A percentile compares a stretch with the other conserved stretches of the same genome.
These are phyloP conservation scores for Drosophila stalkeri DNA, from an alignment of 2,888 invertebrate species.

Conservation along the genomic window DNA sequence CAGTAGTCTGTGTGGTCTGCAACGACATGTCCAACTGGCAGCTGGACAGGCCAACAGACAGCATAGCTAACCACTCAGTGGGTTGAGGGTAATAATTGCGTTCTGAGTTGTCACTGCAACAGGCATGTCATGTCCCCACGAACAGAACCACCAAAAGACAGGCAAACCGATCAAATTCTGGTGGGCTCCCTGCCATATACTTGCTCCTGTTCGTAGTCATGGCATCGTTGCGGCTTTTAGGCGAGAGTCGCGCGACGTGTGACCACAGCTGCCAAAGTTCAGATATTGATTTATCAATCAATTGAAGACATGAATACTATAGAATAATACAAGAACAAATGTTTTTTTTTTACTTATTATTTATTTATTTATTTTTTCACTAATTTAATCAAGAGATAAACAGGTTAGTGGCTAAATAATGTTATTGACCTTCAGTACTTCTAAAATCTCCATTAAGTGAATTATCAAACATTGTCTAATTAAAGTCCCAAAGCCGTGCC, in stretches of 20 bases:
- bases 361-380: constrained; percentile 45
- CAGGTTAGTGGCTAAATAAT: neutral
- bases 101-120: constrained; percentile 62
- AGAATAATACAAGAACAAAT: constrained; percentile 45
- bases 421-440: neutral
- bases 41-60: constrained; percentile 42
- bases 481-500: neutral
- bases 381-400: constrained; percentile 24
- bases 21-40: constrained; percentile 48
- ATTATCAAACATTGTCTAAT: neutral
- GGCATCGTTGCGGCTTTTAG: constrained; percentile 14
- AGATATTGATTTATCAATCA: constrained; percentile 76
- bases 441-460: neutral
- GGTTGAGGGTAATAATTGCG: constrained; percentile 53
- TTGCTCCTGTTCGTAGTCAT: neutral
- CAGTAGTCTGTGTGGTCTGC: constrained; percentile 43
- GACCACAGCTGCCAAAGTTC: constrained; percentile 57
- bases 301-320: constrained; percentile 58
- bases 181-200: constrained; percentile 22
- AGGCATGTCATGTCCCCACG: constrained; percentile 41
- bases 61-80: constrained; percentile 18
- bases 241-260: constrained; percentile 21
- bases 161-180: constrained; percentile 21
- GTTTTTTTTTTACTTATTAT: constrained; percentile 33
- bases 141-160: neutral